Percentiles rank a stretch among this genome's conserved stretches.
Evolutionary conservation across 2,888 invertebrate genomes (phyloP).

Genomic region (Tenthredo scrophulariae): DNA sequence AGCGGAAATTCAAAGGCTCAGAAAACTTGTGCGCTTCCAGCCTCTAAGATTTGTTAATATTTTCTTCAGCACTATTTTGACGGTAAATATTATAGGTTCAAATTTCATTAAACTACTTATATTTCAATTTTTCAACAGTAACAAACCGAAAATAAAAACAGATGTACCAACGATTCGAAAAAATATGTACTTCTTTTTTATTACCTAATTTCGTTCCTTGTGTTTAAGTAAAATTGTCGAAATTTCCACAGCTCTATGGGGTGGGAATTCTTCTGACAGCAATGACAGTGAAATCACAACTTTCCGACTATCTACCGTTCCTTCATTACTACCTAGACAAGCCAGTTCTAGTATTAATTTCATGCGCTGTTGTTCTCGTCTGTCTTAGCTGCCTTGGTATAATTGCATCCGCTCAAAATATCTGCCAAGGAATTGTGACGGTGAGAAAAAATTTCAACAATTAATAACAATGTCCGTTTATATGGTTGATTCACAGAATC

Average conservation of each 20-base stretch:
- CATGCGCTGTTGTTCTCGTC: constrained; percentile 1
- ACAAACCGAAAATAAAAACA: too few species aligned
- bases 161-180: too few species aligned
- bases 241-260: constrained; percentile 25
- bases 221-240: background rate
- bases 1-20: background rate
- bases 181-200: too few species aligned
- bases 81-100: background rate
- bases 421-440: constrained; percentile 50
- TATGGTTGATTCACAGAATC: too few species aligned
- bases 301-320: background rate
- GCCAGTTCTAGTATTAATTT: constrained; percentile 23
- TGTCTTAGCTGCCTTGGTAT: constrained; percentile 44
- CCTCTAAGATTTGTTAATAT: constrained; percentile 25
- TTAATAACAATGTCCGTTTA: background rate
- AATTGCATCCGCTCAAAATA: constrained; percentile 10
- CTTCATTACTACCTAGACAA: constrained; percentile 50
- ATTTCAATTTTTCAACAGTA: background rate
- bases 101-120: background rate
- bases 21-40: background rate
- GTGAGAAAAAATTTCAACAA: constrained; percentile 19
- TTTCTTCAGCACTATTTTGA: constrained; percentile 22
- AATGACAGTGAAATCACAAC: background rate
- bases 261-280: constrained; percentile 31
- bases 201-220: background rate